Conservation (phyloP, 2,113 vertebrate genomes). For the Gasterosteus nipponicus region DNA sequence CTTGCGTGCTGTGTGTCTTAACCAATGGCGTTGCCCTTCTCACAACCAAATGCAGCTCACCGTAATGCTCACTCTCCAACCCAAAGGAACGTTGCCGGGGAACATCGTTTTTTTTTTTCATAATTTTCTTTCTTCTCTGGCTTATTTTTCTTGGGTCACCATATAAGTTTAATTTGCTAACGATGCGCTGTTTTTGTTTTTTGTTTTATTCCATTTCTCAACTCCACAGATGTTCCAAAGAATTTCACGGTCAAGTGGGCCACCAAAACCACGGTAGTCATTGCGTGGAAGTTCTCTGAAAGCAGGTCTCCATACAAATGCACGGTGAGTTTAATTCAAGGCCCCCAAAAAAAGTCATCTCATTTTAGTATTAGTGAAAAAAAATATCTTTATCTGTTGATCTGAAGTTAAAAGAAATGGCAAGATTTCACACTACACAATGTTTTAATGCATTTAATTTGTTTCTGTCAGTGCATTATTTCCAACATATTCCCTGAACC, state of each 20-base stretch:
- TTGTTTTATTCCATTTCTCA: slow-evolving; percentile 36
- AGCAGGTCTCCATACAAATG: slow-evolving; percentile 87
- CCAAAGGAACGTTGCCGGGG: slow-evolving; percentile 67
- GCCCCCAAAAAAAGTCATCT: not conserved
- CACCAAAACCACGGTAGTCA: slow-evolving; percentile 92
- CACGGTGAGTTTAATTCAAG: slow-evolving; percentile 80
- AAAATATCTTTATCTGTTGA: not conserved
- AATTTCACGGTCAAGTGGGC: slow-evolving; percentile 98
- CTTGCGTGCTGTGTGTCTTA: slow-evolving; percentile 79
- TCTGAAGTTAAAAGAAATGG: not conserved
- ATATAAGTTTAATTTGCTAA: slow-evolving; percentile 18
- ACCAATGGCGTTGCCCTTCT: slow-evolving; percentile 77
- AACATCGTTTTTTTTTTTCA: slow-evolving; percentile 36
- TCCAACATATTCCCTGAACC: not conserved
- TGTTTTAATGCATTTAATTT: slow-evolving; percentile 3
- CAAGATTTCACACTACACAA: not conserved
- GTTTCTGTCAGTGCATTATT: not conserved
- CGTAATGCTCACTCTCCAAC: slow-evolving; percentile 68
- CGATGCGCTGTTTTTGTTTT: slow-evolving; percentile 13
- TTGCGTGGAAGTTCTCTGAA: slow-evolving; percentile 96
- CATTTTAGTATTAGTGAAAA: not conserved
- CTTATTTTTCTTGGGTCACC: slow-evolving; percentile 28
- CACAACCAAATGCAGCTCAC: slow-evolving; percentile 79
- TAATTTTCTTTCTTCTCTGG: slow-evolving; percentile 28
- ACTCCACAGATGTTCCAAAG: slow-evolving; percentile 92